phyloP scores from a whole-genome alignment of 30 jellyfish, hydroid and myxozoan genomes.

The Aurelia aurita complex sp. Pacific region DNA sequence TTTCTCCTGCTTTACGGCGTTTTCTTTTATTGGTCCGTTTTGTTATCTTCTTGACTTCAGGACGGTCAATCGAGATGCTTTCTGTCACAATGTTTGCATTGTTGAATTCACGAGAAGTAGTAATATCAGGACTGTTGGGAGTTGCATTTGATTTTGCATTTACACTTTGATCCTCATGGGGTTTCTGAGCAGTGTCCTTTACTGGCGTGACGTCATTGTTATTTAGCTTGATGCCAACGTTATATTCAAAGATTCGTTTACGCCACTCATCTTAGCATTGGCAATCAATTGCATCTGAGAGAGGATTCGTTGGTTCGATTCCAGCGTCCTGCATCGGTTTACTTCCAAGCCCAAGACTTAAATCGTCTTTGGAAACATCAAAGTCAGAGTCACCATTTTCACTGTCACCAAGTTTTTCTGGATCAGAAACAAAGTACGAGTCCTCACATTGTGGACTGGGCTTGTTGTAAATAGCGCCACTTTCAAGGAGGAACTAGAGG shows the following conservation, averaged over 20 bases:
- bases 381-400: constrained; percentile 15
- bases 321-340: constrained; percentile 26
- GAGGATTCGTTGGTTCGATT: neutral
- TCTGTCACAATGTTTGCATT: too few relatives aligned
- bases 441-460: constrained; percentile 14
- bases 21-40: too few relatives aligned
- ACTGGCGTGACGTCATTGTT: too few relatives aligned
- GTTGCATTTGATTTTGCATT: too few relatives aligned
- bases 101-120: too few relatives aligned
- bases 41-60: too few relatives aligned
- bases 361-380: constrained; percentile 12
- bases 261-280: neutral
- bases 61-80: too few relatives aligned
- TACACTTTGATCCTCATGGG: too few relatives aligned
- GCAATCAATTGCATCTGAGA: constrained; percentile 11
- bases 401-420: neutral
- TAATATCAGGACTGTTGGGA: too few relatives aligned
- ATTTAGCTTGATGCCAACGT: neutral
- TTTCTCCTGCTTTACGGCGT: too few relatives aligned
- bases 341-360: constrained; percentile 29
- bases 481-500: constrained; percentile 2
- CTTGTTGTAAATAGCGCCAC: constrained; percentile 6
- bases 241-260: constrained; percentile 13
- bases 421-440: constrained; percentile 8
- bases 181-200: too few relatives aligned